These are phyloP conservation scores for Himalopsyche japonica DNA, from an alignment of 2,888 invertebrate species.

Conservation along the genomic window DNA sequence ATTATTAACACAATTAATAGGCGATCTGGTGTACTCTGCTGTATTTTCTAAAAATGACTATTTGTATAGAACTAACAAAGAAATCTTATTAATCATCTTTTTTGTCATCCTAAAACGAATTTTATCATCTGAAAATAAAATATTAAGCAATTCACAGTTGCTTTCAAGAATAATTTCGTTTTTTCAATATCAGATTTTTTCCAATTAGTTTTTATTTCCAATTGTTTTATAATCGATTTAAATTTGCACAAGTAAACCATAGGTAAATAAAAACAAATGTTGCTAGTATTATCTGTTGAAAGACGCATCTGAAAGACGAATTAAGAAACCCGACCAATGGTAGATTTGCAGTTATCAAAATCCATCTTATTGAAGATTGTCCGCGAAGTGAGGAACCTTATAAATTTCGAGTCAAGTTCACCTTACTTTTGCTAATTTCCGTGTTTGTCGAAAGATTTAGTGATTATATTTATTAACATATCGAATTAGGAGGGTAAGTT, in stretches of 20 bases:
- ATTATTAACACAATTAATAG: too few species aligned
- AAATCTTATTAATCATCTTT: too few species aligned
- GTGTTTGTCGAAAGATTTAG: background rate
- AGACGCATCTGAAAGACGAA: slow-evolving; percentile 63
- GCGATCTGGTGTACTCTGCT: too few species aligned
- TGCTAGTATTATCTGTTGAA: slow-evolving; percentile 47
- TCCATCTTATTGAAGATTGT: slow-evolving; percentile 56
- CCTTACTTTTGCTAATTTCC: background rate
- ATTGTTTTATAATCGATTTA: too few species aligned
- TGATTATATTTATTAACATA: background rate
- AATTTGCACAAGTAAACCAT: background rate
- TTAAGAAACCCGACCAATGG: slow-evolving; percentile 55
- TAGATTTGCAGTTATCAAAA: slow-evolving; percentile 61
- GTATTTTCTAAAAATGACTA: too few species aligned
- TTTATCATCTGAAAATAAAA: too few species aligned
- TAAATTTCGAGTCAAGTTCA: slow-evolving; percentile 18
- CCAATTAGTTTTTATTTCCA: too few species aligned
- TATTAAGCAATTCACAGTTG: too few species aligned
- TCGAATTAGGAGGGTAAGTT: slow-evolving; percentile 7
- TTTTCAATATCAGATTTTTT: too few species aligned
- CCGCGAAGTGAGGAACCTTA: slow-evolving; percentile 20
- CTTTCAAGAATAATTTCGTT: too few species aligned
- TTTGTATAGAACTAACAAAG: too few species aligned
- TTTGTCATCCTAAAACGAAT: too few species aligned
- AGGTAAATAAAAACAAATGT: slow-evolving; percentile 3